Percentiles rank a stretch among this genome's conserved stretches.
These are phyloP conservation scores for Brachypalpus laphriformis DNA, from an alignment of 2,888 invertebrate species.

Conservation along the genomic window DNA sequence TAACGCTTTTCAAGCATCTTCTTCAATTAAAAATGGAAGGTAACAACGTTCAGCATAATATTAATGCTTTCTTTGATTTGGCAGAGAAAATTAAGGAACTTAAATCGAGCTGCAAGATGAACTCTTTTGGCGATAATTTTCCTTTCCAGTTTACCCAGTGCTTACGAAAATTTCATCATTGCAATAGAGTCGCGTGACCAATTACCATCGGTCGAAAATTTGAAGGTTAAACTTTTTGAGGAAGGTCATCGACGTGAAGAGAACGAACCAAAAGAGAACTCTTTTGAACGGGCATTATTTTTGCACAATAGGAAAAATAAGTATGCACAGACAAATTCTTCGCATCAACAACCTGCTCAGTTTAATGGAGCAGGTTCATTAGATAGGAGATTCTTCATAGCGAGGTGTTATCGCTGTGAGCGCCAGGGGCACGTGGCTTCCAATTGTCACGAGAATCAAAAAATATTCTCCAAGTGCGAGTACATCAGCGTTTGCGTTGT, in stretches of 20 bases:
- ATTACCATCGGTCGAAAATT: constrained; percentile 26
- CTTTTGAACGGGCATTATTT: constrained; percentile 23
- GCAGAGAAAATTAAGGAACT: constrained; percentile 8
- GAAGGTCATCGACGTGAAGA: constrained; percentile 22
- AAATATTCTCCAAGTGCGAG: neutral
- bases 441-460: neutral
- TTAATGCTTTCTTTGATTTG: neutral
- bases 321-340: neutral
- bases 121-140: constrained; percentile 26
- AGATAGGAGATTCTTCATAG: neutral
- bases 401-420: constrained; percentile 23
- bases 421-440: neutral
- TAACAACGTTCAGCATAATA: neutral
- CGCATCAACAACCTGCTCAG: neutral
- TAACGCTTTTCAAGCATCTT: too few species aligned
- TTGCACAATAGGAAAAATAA: constrained; percentile 1
- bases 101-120: constrained; percentile 4
- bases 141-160: constrained; percentile 12
- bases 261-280: constrained; percentile 1
- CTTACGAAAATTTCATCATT: constrained; percentile 26
- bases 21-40: neutral
- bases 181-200: constrained; percentile 34
- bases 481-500: neutral
- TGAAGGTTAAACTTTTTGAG: constrained; percentile 25
- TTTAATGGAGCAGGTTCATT: neutral